These are phyloP conservation scores for Syrmaticus mikado DNA, from an alignment of 2,113 vertebrate species.

Conservation along the genomic window DNA sequence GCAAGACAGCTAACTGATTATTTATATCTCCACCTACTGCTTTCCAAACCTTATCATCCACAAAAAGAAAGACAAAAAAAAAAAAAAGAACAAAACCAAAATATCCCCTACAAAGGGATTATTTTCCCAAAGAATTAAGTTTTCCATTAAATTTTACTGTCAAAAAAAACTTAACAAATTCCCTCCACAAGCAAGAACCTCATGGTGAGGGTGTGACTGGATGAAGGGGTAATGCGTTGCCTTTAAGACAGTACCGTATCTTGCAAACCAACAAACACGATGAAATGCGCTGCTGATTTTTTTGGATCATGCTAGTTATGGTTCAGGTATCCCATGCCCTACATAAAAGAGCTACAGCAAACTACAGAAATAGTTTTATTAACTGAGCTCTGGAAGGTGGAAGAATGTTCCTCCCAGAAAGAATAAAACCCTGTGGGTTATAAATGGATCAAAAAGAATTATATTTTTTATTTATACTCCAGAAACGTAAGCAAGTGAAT, in stretches of 20 bases:
- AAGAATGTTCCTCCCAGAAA: conserved; percentile 72
- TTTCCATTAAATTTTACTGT: background rate
- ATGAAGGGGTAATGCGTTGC: background rate
- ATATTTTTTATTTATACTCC: conserved; percentile 86
- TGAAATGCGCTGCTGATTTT: background rate
- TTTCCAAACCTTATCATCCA: background rate
- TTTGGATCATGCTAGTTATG: background rate
- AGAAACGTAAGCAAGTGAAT: conserved; percentile 84
- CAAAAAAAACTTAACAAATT: background rate
- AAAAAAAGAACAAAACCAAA: background rate
- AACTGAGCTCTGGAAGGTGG: conserved; percentile 47
- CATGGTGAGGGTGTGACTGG: background rate
- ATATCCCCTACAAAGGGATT: background rate
- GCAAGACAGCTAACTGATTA: background rate
- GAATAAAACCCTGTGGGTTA: conserved; percentile 81
- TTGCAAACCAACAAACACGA: background rate
- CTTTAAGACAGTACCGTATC: background rate
- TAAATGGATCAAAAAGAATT: conserved; percentile 85
- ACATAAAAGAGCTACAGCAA: conserved; percentile 52
- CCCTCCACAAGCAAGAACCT: background rate
- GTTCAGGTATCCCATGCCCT: background rate
- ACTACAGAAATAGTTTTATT: conserved; percentile 43
- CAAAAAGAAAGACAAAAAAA: background rate
- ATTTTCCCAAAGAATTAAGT: background rate
- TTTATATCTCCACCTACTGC: background rate